These are phyloP conservation scores for Drosophila orena DNA, from an alignment of 1,140 invertebrate species.

Conservation along the genomic window DNA sequence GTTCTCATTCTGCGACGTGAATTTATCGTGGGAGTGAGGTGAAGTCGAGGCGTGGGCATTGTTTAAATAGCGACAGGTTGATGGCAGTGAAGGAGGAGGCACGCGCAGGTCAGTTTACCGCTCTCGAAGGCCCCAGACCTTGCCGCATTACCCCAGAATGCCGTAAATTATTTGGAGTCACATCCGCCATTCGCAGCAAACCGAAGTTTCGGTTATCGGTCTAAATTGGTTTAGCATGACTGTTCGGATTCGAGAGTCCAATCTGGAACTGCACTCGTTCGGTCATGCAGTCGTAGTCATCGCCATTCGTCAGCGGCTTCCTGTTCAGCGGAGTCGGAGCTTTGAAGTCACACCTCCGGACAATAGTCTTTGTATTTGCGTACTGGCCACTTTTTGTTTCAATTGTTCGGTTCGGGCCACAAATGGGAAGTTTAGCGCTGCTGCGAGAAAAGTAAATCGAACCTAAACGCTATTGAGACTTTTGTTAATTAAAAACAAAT, in stretches of 20 bases:
- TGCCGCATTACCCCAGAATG: too few relatives aligned
- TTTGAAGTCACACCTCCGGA: constrained; percentile 40
- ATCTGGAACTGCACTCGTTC: constrained; percentile 35
- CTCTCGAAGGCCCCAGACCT: constrained; percentile 19
- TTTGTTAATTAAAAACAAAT: too few relatives aligned
- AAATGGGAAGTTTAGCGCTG: constrained; percentile 11
- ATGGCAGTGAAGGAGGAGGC: constrained; percentile 1
- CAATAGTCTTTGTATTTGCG: constrained; percentile 28
- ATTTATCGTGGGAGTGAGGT: constrained; percentile 67
- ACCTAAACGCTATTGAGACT: neutral
- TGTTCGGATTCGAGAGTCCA: constrained; percentile 23
- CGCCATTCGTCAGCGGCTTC: constrained; percentile 18
- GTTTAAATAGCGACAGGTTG: constrained; percentile 38
- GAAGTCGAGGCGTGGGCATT: constrained; percentile 9
- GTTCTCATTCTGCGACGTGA: constrained; percentile 49
- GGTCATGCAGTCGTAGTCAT: constrained; percentile 28
- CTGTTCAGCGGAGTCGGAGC: constrained; percentile 30
- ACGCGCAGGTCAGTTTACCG: constrained; percentile 35
- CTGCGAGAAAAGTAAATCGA: constrained; percentile 20
- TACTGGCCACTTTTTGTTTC: constrained; percentile 13
- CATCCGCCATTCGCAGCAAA: constrained; percentile 24
- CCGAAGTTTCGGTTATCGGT: constrained; percentile 25
- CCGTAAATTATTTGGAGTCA: constrained; percentile 28
- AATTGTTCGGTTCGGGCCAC: constrained; percentile 19
- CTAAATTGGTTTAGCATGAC: constrained; percentile 46